Evolutionary conservation across 2,797 vertebrate species (phyloP).

Genomic region (Hozukius guyotensis): DNA sequence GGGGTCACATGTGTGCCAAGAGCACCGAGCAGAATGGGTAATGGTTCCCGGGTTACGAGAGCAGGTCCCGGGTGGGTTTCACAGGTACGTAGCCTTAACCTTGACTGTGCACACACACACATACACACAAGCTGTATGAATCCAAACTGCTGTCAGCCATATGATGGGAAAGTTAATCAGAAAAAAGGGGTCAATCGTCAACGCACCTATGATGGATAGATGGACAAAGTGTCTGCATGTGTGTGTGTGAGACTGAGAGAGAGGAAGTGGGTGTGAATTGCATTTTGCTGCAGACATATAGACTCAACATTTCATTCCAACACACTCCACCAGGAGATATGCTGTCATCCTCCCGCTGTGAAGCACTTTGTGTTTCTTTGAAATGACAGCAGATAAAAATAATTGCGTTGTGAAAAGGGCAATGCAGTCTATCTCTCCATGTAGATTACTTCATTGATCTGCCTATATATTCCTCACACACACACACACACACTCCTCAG

Average conservation of each 20-base stretch:
- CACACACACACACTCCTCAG: conserved; percentile 25
- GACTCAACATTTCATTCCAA: conserved; percentile 20
- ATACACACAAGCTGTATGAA: conserved; percentile 40
- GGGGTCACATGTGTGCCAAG: conserved; percentile 64
- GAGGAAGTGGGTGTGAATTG: conserved; percentile 6
- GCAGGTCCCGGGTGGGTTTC: conserved; percentile 64
- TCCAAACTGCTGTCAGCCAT: conserved; percentile 55
- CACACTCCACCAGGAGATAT: conserved; percentile 13
- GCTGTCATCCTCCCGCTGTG: conserved; percentile 1
- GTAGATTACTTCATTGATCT: conserved; percentile 68
- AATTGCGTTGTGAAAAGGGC: conserved; percentile 52
- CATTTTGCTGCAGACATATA: conserved; percentile 34
- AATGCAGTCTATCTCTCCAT: conserved; percentile 37
- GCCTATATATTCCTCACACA: conserved; percentile 26
- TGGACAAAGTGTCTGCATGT: conserved; percentile 16
- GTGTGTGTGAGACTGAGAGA: background rate
- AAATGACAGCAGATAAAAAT: conserved; percentile 56
- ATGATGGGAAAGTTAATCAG: conserved; percentile 74
- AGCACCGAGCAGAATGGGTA: conserved; percentile 54
- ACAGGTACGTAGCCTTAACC: conserved; percentile 57
- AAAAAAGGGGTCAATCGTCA: conserved; percentile 67
- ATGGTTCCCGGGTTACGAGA: conserved; percentile 61
- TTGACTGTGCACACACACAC: conserved; percentile 49
- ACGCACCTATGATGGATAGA: conserved; percentile 59
- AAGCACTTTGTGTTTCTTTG: conserved; percentile 23